These are phyloP conservation scores for Cephus nigrinus DNA, from an alignment of 2,888 invertebrate genomes.

Conservation along the genomic window DNA sequence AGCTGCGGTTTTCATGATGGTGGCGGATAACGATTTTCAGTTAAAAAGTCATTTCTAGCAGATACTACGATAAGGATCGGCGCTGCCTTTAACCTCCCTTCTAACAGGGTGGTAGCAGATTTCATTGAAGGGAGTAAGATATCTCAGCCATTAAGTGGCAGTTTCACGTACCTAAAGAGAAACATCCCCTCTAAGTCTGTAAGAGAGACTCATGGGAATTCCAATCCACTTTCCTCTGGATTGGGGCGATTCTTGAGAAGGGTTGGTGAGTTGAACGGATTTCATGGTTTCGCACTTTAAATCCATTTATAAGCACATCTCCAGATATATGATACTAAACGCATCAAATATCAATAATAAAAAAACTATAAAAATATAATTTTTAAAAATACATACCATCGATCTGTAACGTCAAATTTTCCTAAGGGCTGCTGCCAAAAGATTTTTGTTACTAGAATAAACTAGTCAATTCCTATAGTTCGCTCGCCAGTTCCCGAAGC, in stretches of 20 bases:
- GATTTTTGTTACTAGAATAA: not conserved
- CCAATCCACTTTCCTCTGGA: not conserved
- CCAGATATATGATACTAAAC: not conserved
- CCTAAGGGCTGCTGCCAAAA: not conserved
- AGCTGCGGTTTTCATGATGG: not conserved
- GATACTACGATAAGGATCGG: not conserved
- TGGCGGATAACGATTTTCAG: not conserved
- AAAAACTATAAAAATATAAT: not conserved
- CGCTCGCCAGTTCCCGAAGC: not conserved
- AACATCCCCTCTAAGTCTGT: conserved; percentile 37
- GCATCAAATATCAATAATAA: not conserved
- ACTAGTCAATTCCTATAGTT: not conserved
- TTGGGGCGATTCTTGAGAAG: not conserved
- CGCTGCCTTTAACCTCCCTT: conserved; percentile 16
- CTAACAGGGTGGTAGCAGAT: conserved; percentile 33
- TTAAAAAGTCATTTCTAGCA: not conserved
- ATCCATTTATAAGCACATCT: not conserved
- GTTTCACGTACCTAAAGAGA: conserved; percentile 27
- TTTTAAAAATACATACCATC: not conserved
- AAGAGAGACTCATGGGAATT: conserved; percentile 22
- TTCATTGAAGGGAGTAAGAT: conserved; percentile 28
- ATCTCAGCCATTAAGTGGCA: conserved; percentile 35
- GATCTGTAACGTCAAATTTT: not conserved
- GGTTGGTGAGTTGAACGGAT: not conserved
- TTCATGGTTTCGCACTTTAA: not conserved